A percentile compares a stretch with the other conserved stretches of the same genome.
phyloP scores from a whole-genome alignment of 2,797 vertebrate genomes.

The Squalus acanthias region DNA sequence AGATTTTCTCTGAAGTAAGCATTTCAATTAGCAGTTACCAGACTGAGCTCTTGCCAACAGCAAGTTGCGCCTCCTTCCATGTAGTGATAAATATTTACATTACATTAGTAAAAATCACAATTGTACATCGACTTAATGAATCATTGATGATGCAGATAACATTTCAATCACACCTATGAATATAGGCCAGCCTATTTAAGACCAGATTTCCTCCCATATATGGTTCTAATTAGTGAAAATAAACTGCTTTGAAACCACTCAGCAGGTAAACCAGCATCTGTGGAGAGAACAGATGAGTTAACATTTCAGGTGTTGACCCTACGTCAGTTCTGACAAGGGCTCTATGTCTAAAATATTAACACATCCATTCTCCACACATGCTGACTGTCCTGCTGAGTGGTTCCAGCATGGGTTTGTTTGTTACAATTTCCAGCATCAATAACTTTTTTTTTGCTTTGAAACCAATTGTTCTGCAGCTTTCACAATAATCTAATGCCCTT shows the following conservation, averaged over 20 bases:
- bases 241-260: neutral
- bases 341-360: neutral
- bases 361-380: neutral
- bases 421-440: neutral
- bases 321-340: neutral
- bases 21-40: neutral
- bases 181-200: neutral
- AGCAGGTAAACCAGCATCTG: neutral
- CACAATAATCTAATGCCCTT: neutral
- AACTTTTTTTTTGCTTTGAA: neutral
- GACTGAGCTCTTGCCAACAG: neutral
- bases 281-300: neutral
- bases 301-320: neutral
- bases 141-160: neutral
- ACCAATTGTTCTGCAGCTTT: neutral
- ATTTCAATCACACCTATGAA: neutral
- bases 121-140: neutral
- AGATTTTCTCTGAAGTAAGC: neutral
- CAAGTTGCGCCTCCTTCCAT: neutral
- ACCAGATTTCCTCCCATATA: neutral
- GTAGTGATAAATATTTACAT: neutral
- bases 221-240: neutral
- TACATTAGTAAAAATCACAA: neutral
- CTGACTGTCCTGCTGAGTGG: neutral
- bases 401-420: neutral